Evolutionary conservation across 2,113 vertebrate genomes (phyloP), one percentile per base, ranked within the genome.

Genomic region (Erpornis zantholeuca): DNA sequence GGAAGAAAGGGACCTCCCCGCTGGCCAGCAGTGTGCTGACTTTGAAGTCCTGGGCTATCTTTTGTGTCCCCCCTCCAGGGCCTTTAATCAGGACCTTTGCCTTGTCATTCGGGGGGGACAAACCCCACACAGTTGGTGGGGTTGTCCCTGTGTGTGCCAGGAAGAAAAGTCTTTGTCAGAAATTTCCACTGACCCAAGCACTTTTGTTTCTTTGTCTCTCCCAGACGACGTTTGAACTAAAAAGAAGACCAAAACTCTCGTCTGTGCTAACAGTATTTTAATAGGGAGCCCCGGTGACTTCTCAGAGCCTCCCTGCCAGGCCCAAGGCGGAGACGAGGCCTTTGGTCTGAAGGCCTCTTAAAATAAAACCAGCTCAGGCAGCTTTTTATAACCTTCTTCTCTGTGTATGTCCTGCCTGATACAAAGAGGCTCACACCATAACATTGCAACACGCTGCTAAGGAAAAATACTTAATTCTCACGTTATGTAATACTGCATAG

Each of bases 1-100:
- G 93, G 69, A 7, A 28, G 54, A 96, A 97, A 97, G 87, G 91
- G 97, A 98, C 97, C 97, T 98, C 98, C 97, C 97, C 21, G 94
- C 97, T 97, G 94, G 97, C 98, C 98, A 97, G 97, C 98, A 97
- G 92, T 82, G 97, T 90, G 97, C 96, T 97, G 94, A 94, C 97
- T 98, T 98, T 98, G 98, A 99, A 98, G 98, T 98, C 88, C 86
- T 64, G 82, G 94, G 97, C 97, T 97, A 97, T 98, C 98, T 98
- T 97, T 96, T 98, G 97, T 95, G 47, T 42, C 35, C 53, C 78
- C 52, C 96, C 96, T 97, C 96, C 33, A 98, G 98, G 97, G 97
- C 88, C 96, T 97, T 98, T 99, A 98, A 98, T 98, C 97, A 97
- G 97, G 96, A 96, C 97, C 96, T 97, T 98, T 98, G 95, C 98